Evolutionary conservation across 2,888 invertebrate species (phyloP), one percentile per base, ranked within the genome.

Genomic region (Rotaria socialis): DNA sequence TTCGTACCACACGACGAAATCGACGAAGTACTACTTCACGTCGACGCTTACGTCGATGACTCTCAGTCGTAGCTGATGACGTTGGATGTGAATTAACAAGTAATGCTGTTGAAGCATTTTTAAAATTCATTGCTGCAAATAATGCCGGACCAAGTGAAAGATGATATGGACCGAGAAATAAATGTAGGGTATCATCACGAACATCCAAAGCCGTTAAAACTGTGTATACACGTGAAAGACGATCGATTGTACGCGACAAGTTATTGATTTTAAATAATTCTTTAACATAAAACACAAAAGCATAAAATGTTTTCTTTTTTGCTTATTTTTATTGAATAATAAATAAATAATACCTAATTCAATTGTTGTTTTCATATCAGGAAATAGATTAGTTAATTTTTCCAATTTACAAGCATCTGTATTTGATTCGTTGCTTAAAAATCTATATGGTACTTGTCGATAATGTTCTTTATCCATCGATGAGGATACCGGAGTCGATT

Each of bases 101-200:
- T 24, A 80, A n/a, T 47, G 80, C 47, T 47, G 43, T 24, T 24
- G 80, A 80, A 24, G 47, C 80, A 43, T 80, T 43, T 80, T 80
- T 80, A 43, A 80, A 80, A 80, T 47, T 47, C 47, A 80, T n/a
- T 47, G 80, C 43, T 47, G 80, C 80, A 47, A 80, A 80, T 47
- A 80, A 80, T 11, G 80, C 47, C n/a, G 80, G 80, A 11, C 80
- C 80, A 8, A 47, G 19, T 47, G 80, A 80, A 2, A 80, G 22
- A 47, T 80, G 80, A 80, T 80, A 80, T 24, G 80, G 80, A 10
- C 80, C 80, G n/a, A 80, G 24, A 80, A 80, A 80, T 47, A 80
- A 24, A 80, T 80, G 80, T 47, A 80, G n/a, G 2, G 80, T 80
- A 47, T 80, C 80, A 47, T 80, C 80, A 43, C 80, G 80, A 22